Conservation (phyloP, 2,113 vertebrate genomes). For the Echinops telfairi region DNA sequence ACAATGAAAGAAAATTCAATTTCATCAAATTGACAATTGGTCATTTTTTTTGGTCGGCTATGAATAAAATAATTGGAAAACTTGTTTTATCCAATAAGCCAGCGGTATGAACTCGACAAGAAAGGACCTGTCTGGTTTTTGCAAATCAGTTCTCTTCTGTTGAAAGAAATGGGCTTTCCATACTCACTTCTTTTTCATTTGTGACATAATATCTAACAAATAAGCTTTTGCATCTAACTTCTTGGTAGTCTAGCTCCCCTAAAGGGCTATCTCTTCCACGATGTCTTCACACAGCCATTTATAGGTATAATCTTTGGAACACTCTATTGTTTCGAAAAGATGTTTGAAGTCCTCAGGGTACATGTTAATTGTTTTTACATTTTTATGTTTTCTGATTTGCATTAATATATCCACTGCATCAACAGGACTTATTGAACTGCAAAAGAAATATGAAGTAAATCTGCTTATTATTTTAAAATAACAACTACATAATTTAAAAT, state of each 20-base stretch:
- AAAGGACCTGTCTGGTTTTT: conserved; percentile 51
- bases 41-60: conserved; percentile 38
- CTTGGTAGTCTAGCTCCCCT: conserved; percentile 25
- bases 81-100: background rate
- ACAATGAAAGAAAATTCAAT: conserved; percentile 29
- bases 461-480: background rate
- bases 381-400: conserved; percentile 84
- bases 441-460: conserved; percentile 76
- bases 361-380: conserved; percentile 85
- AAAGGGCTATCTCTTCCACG: conserved; percentile 82
- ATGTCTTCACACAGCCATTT: conserved; percentile 92
- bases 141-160: conserved; percentile 47
- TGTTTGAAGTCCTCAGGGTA: conserved; percentile 91
- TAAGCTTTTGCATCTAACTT: conserved; percentile 37
- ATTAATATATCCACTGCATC: conserved; percentile 85
- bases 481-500: background rate
- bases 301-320: conserved; percentile 87
- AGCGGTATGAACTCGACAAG: conserved; percentile 25
- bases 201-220: conserved; percentile 74
- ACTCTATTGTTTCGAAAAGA: conserved; percentile 92
- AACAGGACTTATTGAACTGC: conserved; percentile 92
- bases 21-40: conserved; percentile 31
- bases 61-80: conserved; percentile 20
- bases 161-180: conserved; percentile 69
- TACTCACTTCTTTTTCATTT: conserved; percentile 59